These are phyloP conservation scores for Montipora sp. DNA, from an alignment of 64 coral and sea anemone genomes.

Conservation along the genomic window DNA sequence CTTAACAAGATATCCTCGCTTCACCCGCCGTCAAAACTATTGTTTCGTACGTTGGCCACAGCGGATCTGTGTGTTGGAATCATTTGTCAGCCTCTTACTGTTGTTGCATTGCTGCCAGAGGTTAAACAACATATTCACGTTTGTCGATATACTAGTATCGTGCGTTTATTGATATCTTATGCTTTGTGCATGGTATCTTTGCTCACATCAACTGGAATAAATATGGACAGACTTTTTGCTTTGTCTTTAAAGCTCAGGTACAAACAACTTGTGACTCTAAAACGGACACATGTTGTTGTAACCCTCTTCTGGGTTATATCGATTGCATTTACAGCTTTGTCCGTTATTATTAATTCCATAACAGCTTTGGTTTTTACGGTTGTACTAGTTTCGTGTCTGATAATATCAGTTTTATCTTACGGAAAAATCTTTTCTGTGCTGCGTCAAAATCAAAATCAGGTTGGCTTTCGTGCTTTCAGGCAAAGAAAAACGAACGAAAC, in stretches of 20 bases:
- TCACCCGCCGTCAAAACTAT: neutral
- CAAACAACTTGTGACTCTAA: constrained; percentile 12
- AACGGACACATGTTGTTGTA: neutral
- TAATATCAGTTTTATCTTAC: neutral
- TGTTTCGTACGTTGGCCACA: neutral
- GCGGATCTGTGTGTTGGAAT: neutral
- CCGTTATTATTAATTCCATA: neutral
- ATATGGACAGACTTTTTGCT: constrained; percentile 11
- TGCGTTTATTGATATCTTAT: neutral
- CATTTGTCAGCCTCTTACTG: neutral
- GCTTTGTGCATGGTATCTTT: neutral
- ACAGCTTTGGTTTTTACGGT: neutral
- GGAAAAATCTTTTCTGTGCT: neutral
- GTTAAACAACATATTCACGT: no score
- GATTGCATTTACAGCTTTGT: neutral
- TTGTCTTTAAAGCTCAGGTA: constrained; percentile 7
- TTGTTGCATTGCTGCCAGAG: neutral
- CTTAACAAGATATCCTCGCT: neutral
- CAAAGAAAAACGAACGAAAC: neutral
- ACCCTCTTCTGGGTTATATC: neutral
- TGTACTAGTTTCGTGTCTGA: neutral
- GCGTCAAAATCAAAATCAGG: neutral
- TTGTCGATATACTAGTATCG: neutral
- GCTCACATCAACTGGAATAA: neutral
- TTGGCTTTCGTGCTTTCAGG: neutral